Conservation (phyloP, 1,140 invertebrate genomes). For the Ectropis grisescens region DNA sequence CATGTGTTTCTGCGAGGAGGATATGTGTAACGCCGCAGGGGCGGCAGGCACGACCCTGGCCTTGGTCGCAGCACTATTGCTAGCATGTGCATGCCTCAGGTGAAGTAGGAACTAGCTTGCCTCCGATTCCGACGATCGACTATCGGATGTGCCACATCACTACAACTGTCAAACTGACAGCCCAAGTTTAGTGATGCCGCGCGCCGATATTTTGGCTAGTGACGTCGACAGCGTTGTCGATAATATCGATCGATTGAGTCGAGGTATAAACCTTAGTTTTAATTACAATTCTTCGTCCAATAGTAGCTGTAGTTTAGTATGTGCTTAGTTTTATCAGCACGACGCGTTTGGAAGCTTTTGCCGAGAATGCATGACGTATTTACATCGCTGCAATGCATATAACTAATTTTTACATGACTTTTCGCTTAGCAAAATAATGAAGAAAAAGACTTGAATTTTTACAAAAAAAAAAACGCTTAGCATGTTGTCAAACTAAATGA, state of each 20-base stretch:
- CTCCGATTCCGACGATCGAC: slow-evolving; percentile 18
- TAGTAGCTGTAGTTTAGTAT: slow-evolving; percentile 45
- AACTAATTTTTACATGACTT: no score
- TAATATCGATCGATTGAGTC: slow-evolving; percentile 31
- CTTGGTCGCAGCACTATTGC: slow-evolving; percentile 28
- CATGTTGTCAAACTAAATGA: not conserved
- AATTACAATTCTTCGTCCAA: slow-evolving; percentile 55
- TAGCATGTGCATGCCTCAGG: slow-evolving; percentile 59
- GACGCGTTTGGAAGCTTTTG: not conserved
- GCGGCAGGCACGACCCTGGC: slow-evolving; percentile 24
- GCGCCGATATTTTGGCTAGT: not conserved
- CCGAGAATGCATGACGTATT: no score
- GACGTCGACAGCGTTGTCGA: slow-evolving; percentile 3
- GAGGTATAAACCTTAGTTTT: slow-evolving; percentile 27
- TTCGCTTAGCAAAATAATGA: not conserved
- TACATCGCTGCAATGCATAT: no score
- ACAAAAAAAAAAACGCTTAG: not conserved
- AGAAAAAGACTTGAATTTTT: not conserved
- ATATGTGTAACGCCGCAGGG: slow-evolving; percentile 84
- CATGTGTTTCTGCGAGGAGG: slow-evolving; percentile 98
- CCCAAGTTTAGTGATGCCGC: not conserved
- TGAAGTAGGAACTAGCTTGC: slow-evolving; percentile 45
- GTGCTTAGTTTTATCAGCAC: slow-evolving; percentile 51
- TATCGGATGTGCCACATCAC: slow-evolving; percentile 2
- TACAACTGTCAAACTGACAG: not conserved